Evolutionary conservation across 1,140 invertebrate species (phyloP).

Genomic region (Listronotus oregonensis): DNA sequence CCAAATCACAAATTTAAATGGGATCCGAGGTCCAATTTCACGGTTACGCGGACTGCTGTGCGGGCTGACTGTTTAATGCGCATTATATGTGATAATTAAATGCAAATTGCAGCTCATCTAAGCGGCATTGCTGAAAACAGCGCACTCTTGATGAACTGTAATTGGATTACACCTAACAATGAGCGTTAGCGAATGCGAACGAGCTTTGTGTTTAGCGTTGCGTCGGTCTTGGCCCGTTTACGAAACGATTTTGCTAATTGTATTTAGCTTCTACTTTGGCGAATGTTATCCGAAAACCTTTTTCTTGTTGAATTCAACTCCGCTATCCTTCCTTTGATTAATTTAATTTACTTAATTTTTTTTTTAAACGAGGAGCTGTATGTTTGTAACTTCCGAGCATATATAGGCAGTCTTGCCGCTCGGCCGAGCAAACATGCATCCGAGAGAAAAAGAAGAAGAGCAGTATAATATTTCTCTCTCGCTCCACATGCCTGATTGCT

Average conservation of each 20-base stretch:
- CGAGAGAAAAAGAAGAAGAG: too few relatives aligned
- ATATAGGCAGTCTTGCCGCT: too few relatives aligned
- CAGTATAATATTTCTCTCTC: too few relatives aligned
- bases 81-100: conserved; percentile 58
- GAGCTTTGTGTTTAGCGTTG: conserved; percentile 16
- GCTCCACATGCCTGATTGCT: too few relatives aligned
- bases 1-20: conserved; percentile 30
- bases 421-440: too few relatives aligned
- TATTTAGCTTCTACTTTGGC: conserved; percentile 14
- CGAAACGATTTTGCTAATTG: conserved; percentile 40
- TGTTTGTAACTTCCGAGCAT: too few relatives aligned
- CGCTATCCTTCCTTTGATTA: too few relatives aligned
- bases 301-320: not conserved
- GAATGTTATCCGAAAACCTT: not conserved
- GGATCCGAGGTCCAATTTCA: conserved; percentile 48
- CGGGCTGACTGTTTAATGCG: conserved; percentile 51
- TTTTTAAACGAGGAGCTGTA: too few relatives aligned
- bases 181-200: conserved; percentile 27
- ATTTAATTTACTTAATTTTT: too few relatives aligned
- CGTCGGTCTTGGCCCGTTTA: conserved; percentile 37
- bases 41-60: conserved; percentile 43
- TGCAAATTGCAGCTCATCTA: conserved; percentile 56
- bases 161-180: conserved; percentile 55
- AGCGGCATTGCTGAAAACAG: conserved; percentile 54
- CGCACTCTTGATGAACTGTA: conserved; percentile 55